These are phyloP conservation scores for Dinothrombium tinctorium DNA, from an alignment of 1,140 invertebrate genomes.

Conservation along the genomic window DNA sequence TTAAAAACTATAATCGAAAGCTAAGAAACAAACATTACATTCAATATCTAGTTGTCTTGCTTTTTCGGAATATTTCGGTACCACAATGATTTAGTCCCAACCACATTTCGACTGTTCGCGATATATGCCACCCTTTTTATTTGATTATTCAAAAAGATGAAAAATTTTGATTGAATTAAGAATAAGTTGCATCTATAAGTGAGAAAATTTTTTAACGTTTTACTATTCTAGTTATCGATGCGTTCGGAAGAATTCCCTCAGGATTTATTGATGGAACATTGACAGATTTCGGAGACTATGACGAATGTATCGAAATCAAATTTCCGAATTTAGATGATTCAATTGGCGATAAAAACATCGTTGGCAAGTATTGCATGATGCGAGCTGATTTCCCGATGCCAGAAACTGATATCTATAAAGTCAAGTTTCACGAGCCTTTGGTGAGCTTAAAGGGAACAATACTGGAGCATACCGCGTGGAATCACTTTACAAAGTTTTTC, in stretches of 20 bases:
- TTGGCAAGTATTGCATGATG: conserved; percentile 3
- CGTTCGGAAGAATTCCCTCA: conserved; percentile 13
- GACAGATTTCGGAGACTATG: conserved; percentile 16
- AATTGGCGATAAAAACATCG: neutral
- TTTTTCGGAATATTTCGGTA: no score
- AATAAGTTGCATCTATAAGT: no score
- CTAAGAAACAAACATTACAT: no score
- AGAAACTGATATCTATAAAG: neutral
- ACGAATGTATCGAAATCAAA: conserved; percentile 14
- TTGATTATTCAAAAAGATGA: no score
- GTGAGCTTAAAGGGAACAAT: conserved; percentile 3
- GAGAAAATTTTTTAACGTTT: neutral
- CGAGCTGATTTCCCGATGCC: neutral
- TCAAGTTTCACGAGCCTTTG: neutral
- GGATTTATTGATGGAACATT: conserved; percentile 16
- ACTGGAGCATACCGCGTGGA: neutral
- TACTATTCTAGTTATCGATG: conserved; percentile 15
- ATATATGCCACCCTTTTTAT: no score
- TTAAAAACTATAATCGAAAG: no score
- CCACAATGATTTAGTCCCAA: no score
- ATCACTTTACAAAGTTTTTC: neutral
- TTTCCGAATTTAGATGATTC: conserved; percentile 1
- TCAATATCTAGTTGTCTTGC: no score
- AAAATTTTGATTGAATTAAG: no score
- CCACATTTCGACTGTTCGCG: no score